Evolutionary conservation across 1,140 invertebrate species (phyloP), one percentile per base, ranked within the genome.

Genomic region (Caligus rogercresseyi): DNA sequence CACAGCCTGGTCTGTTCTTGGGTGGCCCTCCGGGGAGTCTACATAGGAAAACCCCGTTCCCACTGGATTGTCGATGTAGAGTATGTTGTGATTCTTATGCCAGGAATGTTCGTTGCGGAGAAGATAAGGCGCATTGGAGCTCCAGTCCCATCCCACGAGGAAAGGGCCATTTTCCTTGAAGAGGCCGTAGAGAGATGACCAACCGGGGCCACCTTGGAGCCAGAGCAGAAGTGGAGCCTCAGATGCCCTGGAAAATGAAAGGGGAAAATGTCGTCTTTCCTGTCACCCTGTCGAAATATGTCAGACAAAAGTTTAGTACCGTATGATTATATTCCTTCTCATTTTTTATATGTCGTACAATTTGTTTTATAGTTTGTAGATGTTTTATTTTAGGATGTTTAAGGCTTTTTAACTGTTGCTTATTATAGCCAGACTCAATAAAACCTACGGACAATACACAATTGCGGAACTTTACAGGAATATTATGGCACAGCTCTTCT

Each of bases 1-100:
- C 3, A 77, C 75, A 59, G 74, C 74, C 3, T 69, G 69, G 64
- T 76, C 69, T 67, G 72, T 74, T 52, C 62, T 71, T 18, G 71
- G 71, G 62, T 69, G 70, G 0, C 69, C 71, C 16, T 65, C 64
- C 52, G 67, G 67, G 52, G 66, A 61, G 1, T 67, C 67, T 11
- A 69, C 70, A 52, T 69, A 71, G 61, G 69, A 70, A 61, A 70
- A 71, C 11, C 71, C 74, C n/a, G 85, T 84, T 1, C 85, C 86
- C 51, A 88, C 87, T 3, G 88, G 89, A 72, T 87, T 89, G 69
- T 92, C 89, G 60, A 91, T 84, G 68, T 85, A 91, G 18, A 91
- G 76, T 23, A 91, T 69, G 69, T 85, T 83, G 68, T 85, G 83
- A 2, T 77, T 78, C 15, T 77, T 73, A 61, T 79, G 82, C 87